Percentiles rank a stretch among this genome's conserved stretches.
Evolutionary conservation across 2,888 invertebrate species (phyloP).

Genomic region (Ectobius pallidus): DNA sequence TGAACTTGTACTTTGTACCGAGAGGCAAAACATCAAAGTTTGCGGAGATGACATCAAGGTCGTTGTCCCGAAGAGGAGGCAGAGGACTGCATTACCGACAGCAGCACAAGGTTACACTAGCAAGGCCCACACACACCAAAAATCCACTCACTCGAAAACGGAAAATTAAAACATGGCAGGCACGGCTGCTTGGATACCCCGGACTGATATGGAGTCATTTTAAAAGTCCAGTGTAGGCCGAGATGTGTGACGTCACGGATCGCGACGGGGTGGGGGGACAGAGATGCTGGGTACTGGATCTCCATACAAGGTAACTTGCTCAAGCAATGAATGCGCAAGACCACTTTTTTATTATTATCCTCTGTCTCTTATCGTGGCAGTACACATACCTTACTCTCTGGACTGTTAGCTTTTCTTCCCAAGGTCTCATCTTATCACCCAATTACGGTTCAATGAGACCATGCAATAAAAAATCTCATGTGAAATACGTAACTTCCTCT

Average conservation of each 20-base stretch:
- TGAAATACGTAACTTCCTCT: too few relatives aligned
- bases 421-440: neutral
- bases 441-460: too few relatives aligned
- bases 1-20: too few relatives aligned
- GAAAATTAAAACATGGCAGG: neutral
- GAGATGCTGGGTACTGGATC: constrained; percentile 16
- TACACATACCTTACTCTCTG: neutral
- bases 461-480: too few relatives aligned
- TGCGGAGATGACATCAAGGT: too few relatives aligned
- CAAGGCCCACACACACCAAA: constrained; percentile 4
- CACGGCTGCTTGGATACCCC: neutral
- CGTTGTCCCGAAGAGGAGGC: neutral
- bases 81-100: neutral
- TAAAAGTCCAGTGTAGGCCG: constrained; percentile 19
- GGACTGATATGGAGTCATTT: constrained; percentile 4
- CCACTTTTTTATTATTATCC: neutral
- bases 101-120: neutral
- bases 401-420: neutral
- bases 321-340: neutral
- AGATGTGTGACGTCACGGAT: constrained; percentile 20
- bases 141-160: neutral
- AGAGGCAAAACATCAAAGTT: too few relatives aligned
- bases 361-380: neutral
- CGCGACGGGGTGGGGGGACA: constrained; percentile 2
- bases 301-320: constrained; percentile 26